These are phyloP conservation scores for Psittacula cyanocephala DNA, from an alignment of 2,113 vertebrate genomes.

Conservation along the genomic window DNA sequence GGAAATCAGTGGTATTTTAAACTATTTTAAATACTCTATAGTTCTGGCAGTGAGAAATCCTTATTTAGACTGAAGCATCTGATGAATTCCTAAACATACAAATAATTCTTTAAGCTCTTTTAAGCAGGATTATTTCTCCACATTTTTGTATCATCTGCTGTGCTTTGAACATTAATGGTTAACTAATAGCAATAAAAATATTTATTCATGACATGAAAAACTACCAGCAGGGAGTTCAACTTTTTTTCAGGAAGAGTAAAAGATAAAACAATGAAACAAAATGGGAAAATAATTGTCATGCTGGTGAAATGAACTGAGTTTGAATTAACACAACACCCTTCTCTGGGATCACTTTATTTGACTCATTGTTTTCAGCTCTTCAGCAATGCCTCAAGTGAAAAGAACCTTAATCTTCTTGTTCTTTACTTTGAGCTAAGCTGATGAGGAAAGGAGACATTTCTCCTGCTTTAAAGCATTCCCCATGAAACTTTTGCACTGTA, in stretches of 20 bases:
- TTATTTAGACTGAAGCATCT: background rate
- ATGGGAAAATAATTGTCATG: background rate
- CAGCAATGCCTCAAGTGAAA: background rate
- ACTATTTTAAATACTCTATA: background rate
- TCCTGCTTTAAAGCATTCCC: background rate
- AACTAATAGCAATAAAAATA: background rate
- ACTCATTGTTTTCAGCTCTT: background rate
- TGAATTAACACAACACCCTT: background rate
- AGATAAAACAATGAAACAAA: background rate
- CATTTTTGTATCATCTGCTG: background rate
- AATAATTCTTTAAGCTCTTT: slow-evolving; percentile 15
- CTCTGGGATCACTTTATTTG: background rate
- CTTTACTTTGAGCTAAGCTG: background rate
- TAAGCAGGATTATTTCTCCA: slow-evolving; percentile 11
- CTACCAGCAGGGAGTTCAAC: background rate
- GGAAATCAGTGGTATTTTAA: background rate
- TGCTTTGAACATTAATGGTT: background rate
- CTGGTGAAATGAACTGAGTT: background rate
- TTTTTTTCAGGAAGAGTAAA: background rate
- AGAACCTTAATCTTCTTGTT: background rate
- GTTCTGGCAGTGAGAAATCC: background rate
- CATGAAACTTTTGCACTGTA: rapidly evolving
- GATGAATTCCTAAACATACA: background rate
- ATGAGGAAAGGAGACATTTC: background rate
- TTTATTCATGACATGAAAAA: background rate